Evolutionary conservation across 2,888 invertebrate species (phyloP).

Genomic region (Xanthia togata): DNA sequence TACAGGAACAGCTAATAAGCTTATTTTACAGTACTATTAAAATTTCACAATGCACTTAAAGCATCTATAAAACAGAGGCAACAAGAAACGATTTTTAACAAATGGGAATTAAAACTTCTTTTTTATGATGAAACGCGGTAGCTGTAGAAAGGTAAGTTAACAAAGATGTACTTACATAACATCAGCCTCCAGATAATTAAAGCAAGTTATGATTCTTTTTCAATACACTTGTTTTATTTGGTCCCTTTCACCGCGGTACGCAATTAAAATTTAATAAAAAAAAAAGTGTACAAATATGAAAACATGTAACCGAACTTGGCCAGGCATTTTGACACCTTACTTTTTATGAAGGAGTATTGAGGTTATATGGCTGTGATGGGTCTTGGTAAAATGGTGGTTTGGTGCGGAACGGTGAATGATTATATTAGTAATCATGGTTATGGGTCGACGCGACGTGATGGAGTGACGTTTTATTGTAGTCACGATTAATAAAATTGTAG

Average conservation of each 20-base stretch:
- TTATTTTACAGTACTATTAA: neutral
- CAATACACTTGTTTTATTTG: slow-evolving; percentile 71
- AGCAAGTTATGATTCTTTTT: slow-evolving; percentile 64
- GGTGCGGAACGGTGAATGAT: slow-evolving; percentile 79
- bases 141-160: slow-evolving; percentile 54
- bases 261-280: slow-evolving; percentile 79
- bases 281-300: slow-evolving; percentile 68
- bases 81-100: slow-evolving; percentile 5
- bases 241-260: slow-evolving; percentile 76
- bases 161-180: slow-evolving; percentile 62
- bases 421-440: slow-evolving; percentile 75
- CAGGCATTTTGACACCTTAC: slow-evolving; percentile 37
- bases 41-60: neutral
- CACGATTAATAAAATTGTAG: slow-evolving; percentile 1
- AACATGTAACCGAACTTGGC: slow-evolving; percentile 53
- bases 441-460: slow-evolving; percentile 60
- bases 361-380: slow-evolving; percentile 44
- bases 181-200: slow-evolving; percentile 68
- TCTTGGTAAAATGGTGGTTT: slow-evolving; percentile 69
- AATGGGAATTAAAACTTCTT: slow-evolving; percentile 16
- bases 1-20: neutral
- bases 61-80: neutral
- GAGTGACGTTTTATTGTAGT: slow-evolving; percentile 64
- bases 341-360: slow-evolving; percentile 3
- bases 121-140: slow-evolving; percentile 40